phyloP scores from a whole-genome alignment of 1,140 invertebrate species.

The Lepeophtheirus salmonis region DNA sequence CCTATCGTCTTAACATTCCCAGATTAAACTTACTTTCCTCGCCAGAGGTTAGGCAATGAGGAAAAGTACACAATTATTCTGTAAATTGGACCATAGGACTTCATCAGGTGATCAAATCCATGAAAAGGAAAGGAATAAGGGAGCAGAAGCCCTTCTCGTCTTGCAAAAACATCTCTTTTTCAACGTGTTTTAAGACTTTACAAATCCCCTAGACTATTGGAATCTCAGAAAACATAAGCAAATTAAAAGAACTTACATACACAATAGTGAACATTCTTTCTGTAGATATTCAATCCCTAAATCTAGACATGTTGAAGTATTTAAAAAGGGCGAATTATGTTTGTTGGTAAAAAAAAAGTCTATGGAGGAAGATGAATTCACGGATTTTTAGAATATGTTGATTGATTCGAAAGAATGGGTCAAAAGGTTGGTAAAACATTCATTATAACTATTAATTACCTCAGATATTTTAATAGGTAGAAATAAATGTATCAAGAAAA shows the following conservation, averaged over 20 bases:
- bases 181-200: neutral
- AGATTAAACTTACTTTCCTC: constrained; percentile 51
- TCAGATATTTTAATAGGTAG: too few species aligned
- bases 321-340: constrained; percentile 55
- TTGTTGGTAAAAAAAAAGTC: constrained; percentile 76
- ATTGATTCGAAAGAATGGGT: neutral
- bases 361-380: constrained; percentile 55
- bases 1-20: constrained; percentile 52
- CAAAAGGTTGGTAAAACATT: too few species aligned
- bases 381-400: constrained; percentile 36
- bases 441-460: too few species aligned
- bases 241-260: neutral
- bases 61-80: constrained; percentile 68
- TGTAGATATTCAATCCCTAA: constrained; percentile 42
- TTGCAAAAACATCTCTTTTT: neutral
- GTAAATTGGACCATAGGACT: constrained; percentile 55
- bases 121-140: constrained; percentile 44
- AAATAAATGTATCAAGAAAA: too few species aligned
- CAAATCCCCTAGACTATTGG: neutral
- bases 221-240: neutral
- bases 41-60: constrained; percentile 53
- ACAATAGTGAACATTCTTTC: neutral
- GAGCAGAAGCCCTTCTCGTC: neutral
- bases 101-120: constrained; percentile 49
- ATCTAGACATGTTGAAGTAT: constrained; percentile 48